phyloP scores from a whole-genome alignment of 2,888 invertebrate genomes.

The Rugalucina vietnamica region DNA sequence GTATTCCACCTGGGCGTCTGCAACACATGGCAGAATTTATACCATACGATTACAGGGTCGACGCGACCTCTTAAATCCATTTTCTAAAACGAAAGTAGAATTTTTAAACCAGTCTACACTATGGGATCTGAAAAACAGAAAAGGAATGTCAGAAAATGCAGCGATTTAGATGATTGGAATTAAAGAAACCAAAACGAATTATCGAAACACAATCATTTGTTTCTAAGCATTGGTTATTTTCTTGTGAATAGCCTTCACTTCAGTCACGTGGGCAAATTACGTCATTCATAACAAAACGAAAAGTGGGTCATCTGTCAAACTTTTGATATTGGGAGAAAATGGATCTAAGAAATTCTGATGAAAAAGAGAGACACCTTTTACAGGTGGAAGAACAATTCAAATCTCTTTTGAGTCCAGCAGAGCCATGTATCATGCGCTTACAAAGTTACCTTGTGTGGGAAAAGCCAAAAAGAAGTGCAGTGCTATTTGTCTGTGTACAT shows the following conservation, averaged over 20 bases:
- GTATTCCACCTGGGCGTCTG: too few species aligned
- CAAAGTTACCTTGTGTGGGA: constrained; percentile 84
- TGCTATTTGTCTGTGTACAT: constrained; percentile 80
- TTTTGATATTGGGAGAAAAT: constrained; percentile 23
- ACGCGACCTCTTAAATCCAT: too few species aligned
- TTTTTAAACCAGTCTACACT: too few species aligned
- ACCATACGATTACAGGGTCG: too few species aligned
- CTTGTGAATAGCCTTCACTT: background rate
- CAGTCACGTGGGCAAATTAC: constrained; percentile 44
- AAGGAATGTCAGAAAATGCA: too few species aligned
- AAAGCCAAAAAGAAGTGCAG: constrained; percentile 80
- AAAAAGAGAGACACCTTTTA: constrained; percentile 44
- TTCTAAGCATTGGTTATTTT: background rate
- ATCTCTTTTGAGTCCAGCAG: constrained; percentile 77
- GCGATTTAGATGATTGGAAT: too few species aligned
- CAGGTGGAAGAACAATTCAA: constrained; percentile 68
- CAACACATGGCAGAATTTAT: too few species aligned
- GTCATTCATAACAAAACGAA: constrained; percentile 61
- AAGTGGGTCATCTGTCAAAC: constrained; percentile 29
- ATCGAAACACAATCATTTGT: too few species aligned
- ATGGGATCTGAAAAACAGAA: too few species aligned
- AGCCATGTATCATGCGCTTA: constrained; percentile 81
- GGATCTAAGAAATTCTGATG: constrained; percentile 33
- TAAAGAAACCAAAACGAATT: too few species aligned
- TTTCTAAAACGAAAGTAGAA: too few species aligned